A percentile compares a stretch with the other conserved stretches of the same genome.
phyloP scores from a whole-genome alignment of 2,797 vertebrate species.

The Anguilla marmorata region DNA sequence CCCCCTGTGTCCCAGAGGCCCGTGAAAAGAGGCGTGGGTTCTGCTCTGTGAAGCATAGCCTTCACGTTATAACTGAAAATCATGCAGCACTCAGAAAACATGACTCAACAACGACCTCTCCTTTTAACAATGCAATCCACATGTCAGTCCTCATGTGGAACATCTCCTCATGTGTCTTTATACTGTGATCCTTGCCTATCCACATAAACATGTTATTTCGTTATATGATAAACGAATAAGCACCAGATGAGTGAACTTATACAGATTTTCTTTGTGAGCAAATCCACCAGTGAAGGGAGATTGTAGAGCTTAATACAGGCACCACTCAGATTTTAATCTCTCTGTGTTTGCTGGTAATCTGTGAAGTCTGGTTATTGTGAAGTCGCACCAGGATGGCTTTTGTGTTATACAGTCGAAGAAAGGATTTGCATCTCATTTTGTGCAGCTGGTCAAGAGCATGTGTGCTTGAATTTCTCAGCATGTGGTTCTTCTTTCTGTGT shows the following conservation, averaged over 20 bases:
- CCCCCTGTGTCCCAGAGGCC: background rate
- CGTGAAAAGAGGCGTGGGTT: background rate
- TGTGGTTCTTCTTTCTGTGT: slow-evolving; percentile 22
- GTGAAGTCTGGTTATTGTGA: slow-evolving; percentile 31
- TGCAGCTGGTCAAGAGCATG: slow-evolving; percentile 31
- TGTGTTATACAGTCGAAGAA: slow-evolving; percentile 31
- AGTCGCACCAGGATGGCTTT: background rate
- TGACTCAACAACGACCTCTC: background rate
- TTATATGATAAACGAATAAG: slow-evolving; percentile 7
- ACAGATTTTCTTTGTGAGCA: background rate
- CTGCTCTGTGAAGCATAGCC: background rate
- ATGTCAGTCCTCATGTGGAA: background rate
- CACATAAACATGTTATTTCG: background rate
- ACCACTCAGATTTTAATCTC: slow-evolving; percentile 44
- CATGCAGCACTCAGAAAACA: background rate
- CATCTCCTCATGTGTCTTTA: background rate
- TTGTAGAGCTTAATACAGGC: slow-evolving; percentile 20
- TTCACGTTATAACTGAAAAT: background rate
- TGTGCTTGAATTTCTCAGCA: slow-evolving; percentile 29
- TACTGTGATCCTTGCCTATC: background rate
- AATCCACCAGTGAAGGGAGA: slow-evolving; percentile 7
- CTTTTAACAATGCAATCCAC: background rate
- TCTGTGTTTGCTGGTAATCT: slow-evolving; percentile 40
- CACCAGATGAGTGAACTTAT: background rate
- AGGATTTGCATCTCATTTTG: slow-evolving; percentile 48